Evolutionary conservation across 2,888 invertebrate species (phyloP), one percentile per base, ranked within the genome.

Genomic region (Erynnis tages): DNA sequence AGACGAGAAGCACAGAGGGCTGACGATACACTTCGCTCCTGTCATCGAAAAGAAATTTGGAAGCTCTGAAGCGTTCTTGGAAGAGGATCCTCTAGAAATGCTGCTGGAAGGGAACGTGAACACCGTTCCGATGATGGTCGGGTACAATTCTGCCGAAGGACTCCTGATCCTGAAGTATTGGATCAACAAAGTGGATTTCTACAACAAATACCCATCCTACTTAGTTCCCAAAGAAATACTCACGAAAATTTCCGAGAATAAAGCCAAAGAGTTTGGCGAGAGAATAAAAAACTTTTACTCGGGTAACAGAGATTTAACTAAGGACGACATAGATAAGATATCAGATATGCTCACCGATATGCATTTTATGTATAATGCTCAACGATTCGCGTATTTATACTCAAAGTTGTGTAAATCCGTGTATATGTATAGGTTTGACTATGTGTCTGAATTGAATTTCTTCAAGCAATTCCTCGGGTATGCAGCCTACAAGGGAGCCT

Each of bases 41-140:
- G 72, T 73, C 6, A 58, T 76, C 2, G 79, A 79, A 55, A 74
- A 71, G 52, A 55, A 54, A 17, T 72, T 73, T 55, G 43, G 55
- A 0, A 46, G 64, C 37, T 59, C 56, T 1, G 63, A 72, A 52
- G 50, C 66, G 0, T 78, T 76, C 47, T 21, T 78, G 14, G 59
- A 58, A 2, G 65, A 70, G 52, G 55, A 65, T 0, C 70, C 73
- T 0, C 21, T 65, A 8, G 57, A 72, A 17, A 45, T 67, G 40
- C 14, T 78, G 6, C 37, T 65, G 14, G 50, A 59, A 4, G 67
- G 67, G 0, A 64, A 64, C 52, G 35, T 67, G 63, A 13, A 54
- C 59, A 5, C 55, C 63, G 61, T 76, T 0, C 77, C 77, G 0
- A 45, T 73, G 1, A 60, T 79, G 19, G 43, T 63, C 6, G 75